Conservation (phyloP, 2,888 invertebrate species). For the Dicyrtomina minuta region DNA sequence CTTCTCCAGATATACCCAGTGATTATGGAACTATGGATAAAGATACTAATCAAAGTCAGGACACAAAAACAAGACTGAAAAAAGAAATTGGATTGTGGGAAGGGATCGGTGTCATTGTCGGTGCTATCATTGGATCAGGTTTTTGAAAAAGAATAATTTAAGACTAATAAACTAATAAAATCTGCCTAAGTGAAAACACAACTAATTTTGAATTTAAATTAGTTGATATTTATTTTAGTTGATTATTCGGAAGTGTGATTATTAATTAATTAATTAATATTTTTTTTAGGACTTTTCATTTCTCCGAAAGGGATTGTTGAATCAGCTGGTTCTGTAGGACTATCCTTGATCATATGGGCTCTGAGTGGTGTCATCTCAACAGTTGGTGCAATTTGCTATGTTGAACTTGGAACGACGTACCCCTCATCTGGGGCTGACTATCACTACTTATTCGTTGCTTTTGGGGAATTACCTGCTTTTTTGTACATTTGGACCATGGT, state of each 20-base stretch:
- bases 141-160: neutral
- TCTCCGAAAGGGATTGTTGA: slow-evolving; percentile 49
- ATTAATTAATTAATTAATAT: neutral
- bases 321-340: slow-evolving; percentile 45
- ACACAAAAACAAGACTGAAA: slow-evolving; percentile 38
- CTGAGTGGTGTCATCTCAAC: slow-evolving; percentile 43
- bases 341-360: slow-evolving; percentile 46
- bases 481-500: slow-evolving; percentile 44
- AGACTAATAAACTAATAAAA: neutral
- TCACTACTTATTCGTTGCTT: slow-evolving; percentile 44
- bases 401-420: slow-evolving; percentile 48
- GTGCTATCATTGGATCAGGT: slow-evolving; percentile 49
- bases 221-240: too few relatives aligned
- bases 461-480: slow-evolving; percentile 46
- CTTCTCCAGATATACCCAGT: neutral
- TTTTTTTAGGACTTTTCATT: slow-evolving; percentile 47
- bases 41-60: too few relatives aligned
- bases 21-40: neutral
- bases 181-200: too few relatives aligned
- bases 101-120: slow-evolving; percentile 83
- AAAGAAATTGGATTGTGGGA: slow-evolving; percentile 79
- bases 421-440: slow-evolving; percentile 46
- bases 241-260: too few relatives aligned
- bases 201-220: too few relatives aligned
- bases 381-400: slow-evolving; percentile 46